Evolutionary conservation across 2,113 vertebrate genomes (phyloP).

Genomic region (Calypte anna): DNA sequence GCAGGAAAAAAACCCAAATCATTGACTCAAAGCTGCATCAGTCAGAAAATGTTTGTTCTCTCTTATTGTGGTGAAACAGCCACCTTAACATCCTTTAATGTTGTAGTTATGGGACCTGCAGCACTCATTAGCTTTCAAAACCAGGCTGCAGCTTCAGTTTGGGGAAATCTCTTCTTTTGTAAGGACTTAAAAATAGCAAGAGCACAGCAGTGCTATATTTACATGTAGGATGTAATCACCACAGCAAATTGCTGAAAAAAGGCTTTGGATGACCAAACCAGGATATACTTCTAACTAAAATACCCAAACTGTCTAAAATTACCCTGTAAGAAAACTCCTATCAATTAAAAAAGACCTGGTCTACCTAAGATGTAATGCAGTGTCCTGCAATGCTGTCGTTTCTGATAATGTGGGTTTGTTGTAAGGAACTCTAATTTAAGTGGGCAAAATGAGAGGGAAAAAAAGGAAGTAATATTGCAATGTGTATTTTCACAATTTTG

Average conservation of each 20-base stretch:
- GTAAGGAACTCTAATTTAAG: neutral
- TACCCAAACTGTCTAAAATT: neutral
- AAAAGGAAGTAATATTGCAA: neutral
- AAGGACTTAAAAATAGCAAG: neutral
- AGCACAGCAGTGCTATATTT: neutral
- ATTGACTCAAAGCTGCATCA: constrained; percentile 13
- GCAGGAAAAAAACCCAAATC: neutral
- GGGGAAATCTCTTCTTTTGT: neutral
- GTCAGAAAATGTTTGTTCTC: neutral
- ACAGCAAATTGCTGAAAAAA: neutral
- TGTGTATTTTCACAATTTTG: neutral
- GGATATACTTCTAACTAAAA: neutral
- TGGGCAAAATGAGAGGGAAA: neutral
- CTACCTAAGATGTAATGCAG: neutral
- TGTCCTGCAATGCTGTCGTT: neutral
- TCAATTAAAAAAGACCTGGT: neutral
- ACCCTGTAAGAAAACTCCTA: neutral
- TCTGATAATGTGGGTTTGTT: neutral
- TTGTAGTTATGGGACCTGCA: neutral
- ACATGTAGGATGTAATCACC: neutral
- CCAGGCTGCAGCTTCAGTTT: neutral
- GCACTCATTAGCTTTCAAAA: neutral
- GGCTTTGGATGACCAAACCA: neutral
- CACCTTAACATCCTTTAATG: neutral
- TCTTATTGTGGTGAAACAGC: neutral